Conservation (phyloP, 2,888 invertebrate genomes). For the Eledona agricola region DNA sequence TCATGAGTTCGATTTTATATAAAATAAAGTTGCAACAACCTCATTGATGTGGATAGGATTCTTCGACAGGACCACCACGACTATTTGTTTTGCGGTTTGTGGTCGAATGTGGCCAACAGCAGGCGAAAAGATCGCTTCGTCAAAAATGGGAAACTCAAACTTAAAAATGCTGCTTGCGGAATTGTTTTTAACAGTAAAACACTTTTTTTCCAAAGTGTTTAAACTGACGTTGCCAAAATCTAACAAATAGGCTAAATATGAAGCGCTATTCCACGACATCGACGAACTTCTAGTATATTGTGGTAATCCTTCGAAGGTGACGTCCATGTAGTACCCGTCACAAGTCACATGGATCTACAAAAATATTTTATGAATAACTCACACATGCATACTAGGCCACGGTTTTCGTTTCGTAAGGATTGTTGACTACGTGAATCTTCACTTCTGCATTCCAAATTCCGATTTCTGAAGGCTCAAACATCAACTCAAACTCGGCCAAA, state of each 20-base stretch:
- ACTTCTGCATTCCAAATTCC: conserved; percentile 52
- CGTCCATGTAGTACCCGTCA: conserved; percentile 63
- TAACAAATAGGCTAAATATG: conserved; percentile 50
- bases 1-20: conserved; percentile 2
- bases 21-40: conserved; percentile 42
- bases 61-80: conserved; percentile 64
- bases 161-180: conserved; percentile 55
- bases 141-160: conserved; percentile 58
- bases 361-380: conserved; percentile 1
- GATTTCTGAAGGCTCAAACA: conserved; percentile 54
- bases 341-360: conserved; percentile 16
- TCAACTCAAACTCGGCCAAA: conserved; percentile 51
- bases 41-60: conserved; percentile 55
- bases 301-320: conserved; percentile 60
- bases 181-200: conserved; percentile 61
- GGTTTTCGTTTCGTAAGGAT: conserved; percentile 67
- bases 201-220: conserved; percentile 56
- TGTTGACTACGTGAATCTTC: conserved; percentile 63
- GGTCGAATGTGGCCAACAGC: conserved; percentile 62
- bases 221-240: conserved; percentile 60
- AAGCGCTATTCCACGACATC: neutral
- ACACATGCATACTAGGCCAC: too few species aligned
- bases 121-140: conserved; percentile 63
- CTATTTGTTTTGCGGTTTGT: conserved; percentile 63
- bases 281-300: conserved; percentile 20